Conservation (phyloP, 2,113 vertebrate genomes). For the Hepsetus odoe region DNA sequence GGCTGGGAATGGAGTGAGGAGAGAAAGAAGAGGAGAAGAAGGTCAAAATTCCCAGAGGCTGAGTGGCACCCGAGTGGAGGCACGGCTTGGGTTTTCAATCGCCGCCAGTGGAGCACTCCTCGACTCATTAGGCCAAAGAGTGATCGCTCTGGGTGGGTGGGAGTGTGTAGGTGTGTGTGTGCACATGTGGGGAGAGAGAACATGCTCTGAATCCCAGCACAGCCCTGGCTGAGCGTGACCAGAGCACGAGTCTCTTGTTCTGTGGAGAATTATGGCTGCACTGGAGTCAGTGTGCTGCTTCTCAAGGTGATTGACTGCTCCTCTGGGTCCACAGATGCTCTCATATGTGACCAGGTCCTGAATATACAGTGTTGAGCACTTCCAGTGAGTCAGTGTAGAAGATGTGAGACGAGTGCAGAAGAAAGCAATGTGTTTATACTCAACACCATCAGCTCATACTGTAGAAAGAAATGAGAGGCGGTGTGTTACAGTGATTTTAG, state of each 20-base stretch:
- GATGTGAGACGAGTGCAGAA: background rate
- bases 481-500: no score
- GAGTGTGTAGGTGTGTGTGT: conserved; percentile 26
- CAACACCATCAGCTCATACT: background rate
- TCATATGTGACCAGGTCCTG: conserved; percentile 8
- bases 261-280: conserved; percentile 47
- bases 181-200: background rate
- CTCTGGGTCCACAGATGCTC: conserved; percentile 15
- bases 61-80: conserved; percentile 31
- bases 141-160: conserved; percentile 26
- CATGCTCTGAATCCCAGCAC: conserved; percentile 50
- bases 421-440: background rate
- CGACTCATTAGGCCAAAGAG: conserved; percentile 51
- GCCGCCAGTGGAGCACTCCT: conserved; percentile 36
- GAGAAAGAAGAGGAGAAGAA: background rate
- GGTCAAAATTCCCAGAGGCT: conserved; percentile 16
- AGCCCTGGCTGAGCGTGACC: conserved; percentile 25
- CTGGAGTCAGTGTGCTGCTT: conserved; percentile 27
- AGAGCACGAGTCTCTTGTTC: conserved; percentile 43
- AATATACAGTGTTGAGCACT: background rate
- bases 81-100: conserved; percentile 28
- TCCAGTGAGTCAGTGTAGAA: conserved; percentile 11
- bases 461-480: background rate
- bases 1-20: background rate
- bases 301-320: conserved; percentile 44